A percentile compares a stretch with the other conserved stretches of the same genome.
Conservation (phyloP, 1,140 invertebrate genomes). For the Drosophila busckii region DNA sequence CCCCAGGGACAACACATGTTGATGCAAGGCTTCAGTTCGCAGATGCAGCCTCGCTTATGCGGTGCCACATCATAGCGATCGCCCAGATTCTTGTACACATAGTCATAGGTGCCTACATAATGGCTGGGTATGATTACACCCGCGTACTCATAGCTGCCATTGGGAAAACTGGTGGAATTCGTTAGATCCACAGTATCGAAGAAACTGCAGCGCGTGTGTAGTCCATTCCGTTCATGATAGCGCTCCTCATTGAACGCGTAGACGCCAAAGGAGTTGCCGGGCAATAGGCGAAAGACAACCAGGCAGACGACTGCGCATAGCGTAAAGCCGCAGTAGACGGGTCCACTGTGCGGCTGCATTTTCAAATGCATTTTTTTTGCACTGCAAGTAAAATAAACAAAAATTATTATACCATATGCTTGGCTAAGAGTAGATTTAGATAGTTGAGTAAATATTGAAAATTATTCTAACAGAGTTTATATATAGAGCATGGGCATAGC, state of each 20-base stretch:
- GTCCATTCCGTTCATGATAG: conserved; percentile 56
- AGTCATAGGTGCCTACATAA: conserved; percentile 58
- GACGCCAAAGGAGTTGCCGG: conserved; percentile 43
- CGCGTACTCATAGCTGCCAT: conserved; percentile 63
- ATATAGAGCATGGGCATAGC: no score
- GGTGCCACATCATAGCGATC: conserved; percentile 46
- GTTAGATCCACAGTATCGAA: conserved; percentile 72
- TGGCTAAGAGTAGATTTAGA: no score
- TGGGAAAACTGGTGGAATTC: conserved; percentile 34
- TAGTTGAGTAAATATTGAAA: no score
- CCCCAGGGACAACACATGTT: conserved; percentile 74
- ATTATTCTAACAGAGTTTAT: no score
- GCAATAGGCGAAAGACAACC: conserved; percentile 45
- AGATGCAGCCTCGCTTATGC: conserved; percentile 63
- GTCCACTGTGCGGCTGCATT: conserved; percentile 31
- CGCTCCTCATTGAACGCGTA: conserved; percentile 34
- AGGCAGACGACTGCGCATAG: conserved; percentile 41
- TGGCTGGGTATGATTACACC: conserved; percentile 57
- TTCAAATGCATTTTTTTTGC: conserved; percentile 34
- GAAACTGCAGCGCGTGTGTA: conserved; percentile 62
- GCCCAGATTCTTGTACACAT: conserved; percentile 52
- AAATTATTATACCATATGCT: background rate
- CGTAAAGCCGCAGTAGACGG: conserved; percentile 53
- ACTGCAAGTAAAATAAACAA: background rate
- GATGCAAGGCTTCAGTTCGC: conserved; percentile 67